Base-by-base conservation (phyloP, 2,113 vertebrate species). In the Tricholaema leucomelas region DNA sequence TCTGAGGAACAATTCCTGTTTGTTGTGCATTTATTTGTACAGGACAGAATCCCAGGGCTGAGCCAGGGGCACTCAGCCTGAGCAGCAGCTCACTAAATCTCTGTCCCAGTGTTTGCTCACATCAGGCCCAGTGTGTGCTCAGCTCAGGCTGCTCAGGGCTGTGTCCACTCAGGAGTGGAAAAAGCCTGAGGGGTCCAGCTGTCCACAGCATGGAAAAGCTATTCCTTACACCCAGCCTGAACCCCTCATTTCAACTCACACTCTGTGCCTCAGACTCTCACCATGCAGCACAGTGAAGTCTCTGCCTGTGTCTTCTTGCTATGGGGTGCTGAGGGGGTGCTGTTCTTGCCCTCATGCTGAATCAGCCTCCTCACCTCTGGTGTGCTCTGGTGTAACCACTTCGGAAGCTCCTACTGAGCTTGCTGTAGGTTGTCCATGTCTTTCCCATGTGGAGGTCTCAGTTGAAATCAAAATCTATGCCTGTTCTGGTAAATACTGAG, bases 351-450 rank as follows among this genome's bases (percentile, higher is more conserved):
- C n/a, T 14, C 13, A 18, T 15, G 5, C 7, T 63, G n/a, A 55
- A 40, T 15, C 14, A 9, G 12, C 9, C 5, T 8, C 33, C 25
- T 9, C 8, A 2, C 15, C 35, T 0, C 0, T 23, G 27, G 8
- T 30, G 23, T 38, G 5, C 6, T 36, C 31, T 15, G 3, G 12
- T 6, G 24, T 2, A 1, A 15, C 5, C 0, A 1, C 6, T 48
- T 44, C 2, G 5, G 65, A n/a, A 8, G 1, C 1, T 2, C 3
- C 14, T 0, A 0, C 31, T 13, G 13, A 73, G 18, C 30, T 54
- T 11, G 1, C 27, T 83, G 9, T n/a, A 18, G 3, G 42, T 5
- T 42, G 35, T 11, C 16, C 25, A 3, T 8, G 5, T n/a, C 59
- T 72, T 48, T 69, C 23, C 20, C 6, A 21, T 1, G 1, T 0